These are phyloP conservation scores for Mythimna impura DNA, from an alignment of 2,888 invertebrate genomes.

Conservation along the genomic window DNA sequence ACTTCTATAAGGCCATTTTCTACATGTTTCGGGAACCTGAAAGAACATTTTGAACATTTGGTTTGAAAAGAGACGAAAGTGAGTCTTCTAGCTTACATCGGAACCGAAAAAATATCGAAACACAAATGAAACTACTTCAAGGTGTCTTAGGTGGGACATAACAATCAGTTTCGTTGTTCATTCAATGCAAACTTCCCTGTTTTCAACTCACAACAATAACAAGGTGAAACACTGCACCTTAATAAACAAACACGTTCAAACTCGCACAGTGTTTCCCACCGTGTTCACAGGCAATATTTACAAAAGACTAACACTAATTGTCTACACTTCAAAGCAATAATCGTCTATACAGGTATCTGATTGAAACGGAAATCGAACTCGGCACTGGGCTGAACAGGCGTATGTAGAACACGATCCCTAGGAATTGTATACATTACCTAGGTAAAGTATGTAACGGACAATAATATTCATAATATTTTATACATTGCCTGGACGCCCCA, in stretches of 20 bases:
- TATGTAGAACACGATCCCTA: no score
- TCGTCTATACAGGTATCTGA: background rate
- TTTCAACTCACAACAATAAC: background rate
- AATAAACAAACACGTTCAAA: background rate
- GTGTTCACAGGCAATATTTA: background rate
- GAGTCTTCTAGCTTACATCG: no score
- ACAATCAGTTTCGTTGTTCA: background rate
- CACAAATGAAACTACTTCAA: no score
- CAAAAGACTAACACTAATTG: slow-evolving; percentile 11
- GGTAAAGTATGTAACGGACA: no score
- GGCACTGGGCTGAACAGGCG: background rate
- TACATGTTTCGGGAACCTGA: slow-evolving; percentile 94
- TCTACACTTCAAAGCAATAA: slow-evolving; percentile 1
- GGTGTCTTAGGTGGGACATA: no score
- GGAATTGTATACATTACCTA: no score
- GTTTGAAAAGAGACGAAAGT: no score
- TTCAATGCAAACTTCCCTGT: background rate
- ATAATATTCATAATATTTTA: no score
- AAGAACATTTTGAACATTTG: slow-evolving; percentile 17
- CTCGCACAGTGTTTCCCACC: background rate
- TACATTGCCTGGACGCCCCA: no score
- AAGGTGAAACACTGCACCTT: background rate
- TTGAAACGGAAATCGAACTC: slow-evolving; percentile 13
- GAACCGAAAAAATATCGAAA: no score
- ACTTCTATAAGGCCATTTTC: slow-evolving; percentile 96